Percentiles rank a stretch among this genome's conserved stretches.
Evolutionary conservation across 1,140 invertebrate genomes (phyloP).

Genomic region (Paraescarpia echinospica): DNA sequence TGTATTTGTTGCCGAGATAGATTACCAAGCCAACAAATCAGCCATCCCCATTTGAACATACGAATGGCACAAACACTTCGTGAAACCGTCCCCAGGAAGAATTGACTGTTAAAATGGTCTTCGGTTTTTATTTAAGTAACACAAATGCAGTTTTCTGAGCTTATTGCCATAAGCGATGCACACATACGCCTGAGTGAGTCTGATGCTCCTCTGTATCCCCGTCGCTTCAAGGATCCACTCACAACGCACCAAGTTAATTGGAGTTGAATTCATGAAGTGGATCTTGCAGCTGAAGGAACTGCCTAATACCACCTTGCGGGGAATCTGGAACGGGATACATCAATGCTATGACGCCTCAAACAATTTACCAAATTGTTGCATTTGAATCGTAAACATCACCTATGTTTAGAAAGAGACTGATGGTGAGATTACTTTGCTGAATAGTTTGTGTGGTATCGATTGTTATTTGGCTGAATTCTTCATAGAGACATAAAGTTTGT

Average conservation of each 20-base stretch:
- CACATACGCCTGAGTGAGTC: background rate
- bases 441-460: background rate
- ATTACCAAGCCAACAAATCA: no score
- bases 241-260: background rate
- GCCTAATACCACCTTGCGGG: background rate
- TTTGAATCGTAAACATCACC: background rate
- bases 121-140: no score
- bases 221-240: slow-evolving; percentile 18
- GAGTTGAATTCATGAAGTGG: slow-evolving; percentile 5
- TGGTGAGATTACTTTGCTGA: background rate
- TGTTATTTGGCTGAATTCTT: background rate
- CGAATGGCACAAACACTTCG: no score
- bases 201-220: slow-evolving; percentile 6
- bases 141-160: background rate
- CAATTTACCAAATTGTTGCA: background rate
- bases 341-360: background rate
- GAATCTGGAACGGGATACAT: slow-evolving; percentile 6
- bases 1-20: no score
- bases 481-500: background rate
- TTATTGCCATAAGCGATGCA: background rate
- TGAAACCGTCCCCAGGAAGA: no score
- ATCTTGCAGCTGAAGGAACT: background rate
- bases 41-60: no score
- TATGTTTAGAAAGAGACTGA: background rate
- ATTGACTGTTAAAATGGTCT: no score